Evolutionary conservation across 2,888 invertebrate genomes (phyloP), one percentile per base, ranked within the genome.

Genomic region (Campoplex capitator): DNA sequence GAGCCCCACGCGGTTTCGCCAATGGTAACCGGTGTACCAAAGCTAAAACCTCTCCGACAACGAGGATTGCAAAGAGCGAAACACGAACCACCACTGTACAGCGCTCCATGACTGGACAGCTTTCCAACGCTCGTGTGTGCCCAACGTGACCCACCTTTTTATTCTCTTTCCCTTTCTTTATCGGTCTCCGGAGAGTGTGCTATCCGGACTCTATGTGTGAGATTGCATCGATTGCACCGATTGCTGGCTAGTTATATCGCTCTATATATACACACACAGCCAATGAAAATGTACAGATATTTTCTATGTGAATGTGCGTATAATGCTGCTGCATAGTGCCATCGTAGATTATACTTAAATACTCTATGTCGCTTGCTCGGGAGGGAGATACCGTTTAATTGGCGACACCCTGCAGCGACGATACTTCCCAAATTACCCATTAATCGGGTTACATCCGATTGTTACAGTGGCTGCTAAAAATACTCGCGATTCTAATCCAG

Each of bases 151-250:
- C 77, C 78, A 76, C 74, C 79, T 85, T 83, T 85, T 88, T 83
- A 83, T 88, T 87, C 78, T 81, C 56, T 75, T 87, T 87, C 74
- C 71, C 83, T 87, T 85, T 88, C 85, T 84, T 85, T 88, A 87
- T 87, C 75, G 87, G 78, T 87, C 87, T 85, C 88, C 76, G 70
- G 87, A 87, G 87, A 87, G 78, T 80, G 77, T 71, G 38, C 75
- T 23, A 23, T 75, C 56, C 54, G 84, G 74, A 75, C 73, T 78
- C 75, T 78, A 82, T 86, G 76, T 83, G 87, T 38, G 73, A 38
- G 88, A 88, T 88, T 86, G 84, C 85, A 88, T 88, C 88, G 88
- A 88, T 88, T 84, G 79, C 84, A 73, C 54, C 84, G 79, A 88
- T 78, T 78, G 54, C 70, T 58, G 56, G 45, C 42, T 62, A 62